These are phyloP conservation scores for Ectemnius cavifrons DNA, from an alignment of 2,888 invertebrate species.

Conservation along the genomic window DNA sequence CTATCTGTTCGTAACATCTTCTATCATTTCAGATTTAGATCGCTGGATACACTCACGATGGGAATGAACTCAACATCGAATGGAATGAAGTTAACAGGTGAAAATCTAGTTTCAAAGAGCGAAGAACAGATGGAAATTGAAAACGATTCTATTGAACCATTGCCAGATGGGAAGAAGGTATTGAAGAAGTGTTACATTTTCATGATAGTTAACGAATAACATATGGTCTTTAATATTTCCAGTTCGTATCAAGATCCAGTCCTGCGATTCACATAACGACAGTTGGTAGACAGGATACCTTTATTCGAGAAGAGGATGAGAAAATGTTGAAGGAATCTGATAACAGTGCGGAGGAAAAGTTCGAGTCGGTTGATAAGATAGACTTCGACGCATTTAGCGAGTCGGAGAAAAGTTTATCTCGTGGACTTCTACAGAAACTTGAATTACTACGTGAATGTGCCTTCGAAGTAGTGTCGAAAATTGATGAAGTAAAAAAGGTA, in stretches of 20 bases:
- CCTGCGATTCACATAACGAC: slow-evolving; percentile 15
- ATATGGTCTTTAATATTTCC: neutral
- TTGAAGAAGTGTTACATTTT: too few relatives aligned
- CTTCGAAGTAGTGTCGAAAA: slow-evolving; percentile 25
- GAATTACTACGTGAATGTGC: slow-evolving; percentile 37
- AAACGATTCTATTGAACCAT: neutral
- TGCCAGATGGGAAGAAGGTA: slow-evolving; percentile 22
- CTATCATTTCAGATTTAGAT: slow-evolving; percentile 24
- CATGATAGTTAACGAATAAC: too few relatives aligned
- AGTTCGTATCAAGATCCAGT: slow-evolving; percentile 38
- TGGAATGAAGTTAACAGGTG: neutral
- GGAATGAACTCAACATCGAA: too few relatives aligned
- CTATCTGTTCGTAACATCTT: neutral
- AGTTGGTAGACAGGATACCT: slow-evolving; percentile 51
- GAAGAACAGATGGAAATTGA: neutral
- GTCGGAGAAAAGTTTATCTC: slow-evolving; percentile 11
- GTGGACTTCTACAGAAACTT: slow-evolving; percentile 26
- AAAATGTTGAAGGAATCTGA: neutral
- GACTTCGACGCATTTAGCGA: slow-evolving; percentile 19
- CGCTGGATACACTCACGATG: neutral
- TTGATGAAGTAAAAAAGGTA: slow-evolving; percentile 51
- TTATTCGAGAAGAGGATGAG: slow-evolving; percentile 36
- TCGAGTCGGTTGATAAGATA: slow-evolving; percentile 15
- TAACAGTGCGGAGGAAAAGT: neutral
- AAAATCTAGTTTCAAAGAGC: neutral